Percentiles rank a stretch among this genome's conserved stretches.
Conservation (phyloP, 2,797 vertebrate genomes). For the Mus spretus region DNA sequence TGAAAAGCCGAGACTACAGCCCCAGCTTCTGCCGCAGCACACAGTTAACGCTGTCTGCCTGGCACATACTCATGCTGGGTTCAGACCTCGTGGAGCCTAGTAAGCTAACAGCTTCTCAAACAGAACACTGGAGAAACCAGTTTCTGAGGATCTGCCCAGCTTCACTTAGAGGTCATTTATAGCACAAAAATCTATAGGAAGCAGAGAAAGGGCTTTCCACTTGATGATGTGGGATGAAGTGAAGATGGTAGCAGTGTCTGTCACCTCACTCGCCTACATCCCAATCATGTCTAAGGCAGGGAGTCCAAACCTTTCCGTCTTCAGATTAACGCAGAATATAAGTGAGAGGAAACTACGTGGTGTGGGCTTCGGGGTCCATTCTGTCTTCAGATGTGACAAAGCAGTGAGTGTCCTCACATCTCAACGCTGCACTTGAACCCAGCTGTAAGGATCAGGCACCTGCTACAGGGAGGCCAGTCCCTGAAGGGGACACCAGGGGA, state of each 20-base stretch:
- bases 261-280: too few relatives aligned
- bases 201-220: background rate
- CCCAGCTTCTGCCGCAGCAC: too few relatives aligned
- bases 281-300: background rate
- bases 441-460: background rate
- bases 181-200: background rate
- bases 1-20: background rate
- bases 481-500: background rate
- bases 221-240: background rate
- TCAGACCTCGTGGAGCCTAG: background rate
- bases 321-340: background rate
- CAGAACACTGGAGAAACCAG: background rate
- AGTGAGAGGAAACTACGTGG: background rate
- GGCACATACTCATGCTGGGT: too few relatives aligned
- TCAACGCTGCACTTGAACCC: too few relatives aligned
- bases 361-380: background rate
- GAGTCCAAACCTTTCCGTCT: background rate
- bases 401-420: background rate
- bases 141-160: background rate
- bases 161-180: background rate
- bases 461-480: background rate
- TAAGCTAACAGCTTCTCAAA: background rate
- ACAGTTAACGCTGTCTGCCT: background rate
- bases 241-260: background rate
- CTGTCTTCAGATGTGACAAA: background rate